Percentiles rank a stretch among this genome's conserved stretches.
Conservation (phyloP, 2,888 invertebrate genomes). For the Tineola bisselliella region DNA sequence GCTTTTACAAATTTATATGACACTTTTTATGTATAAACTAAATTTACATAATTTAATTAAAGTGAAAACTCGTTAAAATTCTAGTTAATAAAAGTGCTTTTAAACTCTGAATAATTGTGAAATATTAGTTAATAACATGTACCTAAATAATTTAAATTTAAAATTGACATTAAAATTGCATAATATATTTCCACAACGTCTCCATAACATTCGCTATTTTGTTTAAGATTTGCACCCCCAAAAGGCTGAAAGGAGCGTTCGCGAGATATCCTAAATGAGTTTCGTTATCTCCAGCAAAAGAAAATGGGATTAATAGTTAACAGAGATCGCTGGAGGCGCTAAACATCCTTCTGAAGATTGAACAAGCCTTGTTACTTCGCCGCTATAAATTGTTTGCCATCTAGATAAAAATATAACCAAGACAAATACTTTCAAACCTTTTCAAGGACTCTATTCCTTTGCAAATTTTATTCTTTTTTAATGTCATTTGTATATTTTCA, state of each 20-base stretch:
- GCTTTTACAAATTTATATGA: background rate
- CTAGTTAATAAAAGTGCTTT: too few species aligned
- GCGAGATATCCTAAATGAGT: conserved; percentile 66
- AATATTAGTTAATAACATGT: too few species aligned
- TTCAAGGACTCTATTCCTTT: background rate
- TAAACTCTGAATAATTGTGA: too few species aligned
- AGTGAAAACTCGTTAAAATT: too few species aligned
- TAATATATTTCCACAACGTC: conserved; percentile 16
- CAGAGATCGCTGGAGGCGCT: conserved; percentile 44
- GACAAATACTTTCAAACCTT: background rate
- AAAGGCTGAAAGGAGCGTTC: conserved; percentile 57
- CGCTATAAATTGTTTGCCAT: background rate
- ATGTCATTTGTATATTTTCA: too few species aligned
- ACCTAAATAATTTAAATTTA: too few species aligned
- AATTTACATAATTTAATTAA: too few species aligned
- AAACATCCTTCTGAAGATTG: conserved; percentile 29
- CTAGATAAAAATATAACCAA: conserved; percentile 3
- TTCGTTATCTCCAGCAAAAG: conserved; percentile 62
- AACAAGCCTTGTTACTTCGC: conserved; percentile 1
- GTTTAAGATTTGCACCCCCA: conserved; percentile 48
- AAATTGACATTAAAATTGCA: conserved; percentile 9
- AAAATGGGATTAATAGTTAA: conserved; percentile 65
- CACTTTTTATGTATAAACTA: too few species aligned
- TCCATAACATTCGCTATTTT: conserved; percentile 29
- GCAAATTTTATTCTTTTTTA: background rate